Conservation (phyloP, 2,888 invertebrate species). For the Synergus laeviventris region DNA sequence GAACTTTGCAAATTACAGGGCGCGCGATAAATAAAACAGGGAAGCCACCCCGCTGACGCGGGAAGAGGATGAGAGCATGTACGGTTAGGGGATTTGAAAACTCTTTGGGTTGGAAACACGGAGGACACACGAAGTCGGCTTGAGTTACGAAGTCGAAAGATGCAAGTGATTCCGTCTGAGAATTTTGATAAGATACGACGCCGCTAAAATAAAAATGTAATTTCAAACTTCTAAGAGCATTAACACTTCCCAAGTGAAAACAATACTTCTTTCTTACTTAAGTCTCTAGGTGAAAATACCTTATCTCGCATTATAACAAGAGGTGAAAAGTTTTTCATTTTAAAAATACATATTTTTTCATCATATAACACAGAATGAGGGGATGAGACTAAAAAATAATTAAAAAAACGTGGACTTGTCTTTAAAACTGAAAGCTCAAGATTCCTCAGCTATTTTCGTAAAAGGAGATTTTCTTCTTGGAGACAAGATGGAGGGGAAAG, state of each 20-base stretch:
- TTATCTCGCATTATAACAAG: background rate
- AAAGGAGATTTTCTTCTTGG: background rate
- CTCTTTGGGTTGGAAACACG: slow-evolving; percentile 8
- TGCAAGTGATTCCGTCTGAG: slow-evolving; percentile 17
- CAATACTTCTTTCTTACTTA: slow-evolving; percentile 3
- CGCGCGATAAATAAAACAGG: slow-evolving; percentile 30
- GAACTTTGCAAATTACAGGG: slow-evolving; percentile 30
- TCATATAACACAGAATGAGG: no score
- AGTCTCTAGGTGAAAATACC: background rate
- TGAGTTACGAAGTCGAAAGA: slow-evolving; percentile 28
- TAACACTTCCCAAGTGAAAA: slow-evolving; percentile 6
- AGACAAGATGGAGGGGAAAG: background rate
- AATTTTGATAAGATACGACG: slow-evolving; percentile 3
- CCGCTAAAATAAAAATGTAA: background rate
- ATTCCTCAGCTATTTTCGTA: background rate
- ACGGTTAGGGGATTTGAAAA: slow-evolving; percentile 22
- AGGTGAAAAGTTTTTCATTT: background rate
- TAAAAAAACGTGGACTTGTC: background rate
- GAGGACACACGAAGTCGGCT: slow-evolving; percentile 23
- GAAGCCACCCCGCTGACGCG: slow-evolving; percentile 27
- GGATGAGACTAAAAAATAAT: no score
- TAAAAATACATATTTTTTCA: background rate
- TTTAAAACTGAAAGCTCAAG: background rate
- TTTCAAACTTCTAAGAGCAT: background rate
- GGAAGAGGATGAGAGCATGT: slow-evolving; percentile 17